Evolutionary conservation across 1,140 invertebrate genomes (phyloP).

Genomic region (Oedothorax gibbosus): DNA sequence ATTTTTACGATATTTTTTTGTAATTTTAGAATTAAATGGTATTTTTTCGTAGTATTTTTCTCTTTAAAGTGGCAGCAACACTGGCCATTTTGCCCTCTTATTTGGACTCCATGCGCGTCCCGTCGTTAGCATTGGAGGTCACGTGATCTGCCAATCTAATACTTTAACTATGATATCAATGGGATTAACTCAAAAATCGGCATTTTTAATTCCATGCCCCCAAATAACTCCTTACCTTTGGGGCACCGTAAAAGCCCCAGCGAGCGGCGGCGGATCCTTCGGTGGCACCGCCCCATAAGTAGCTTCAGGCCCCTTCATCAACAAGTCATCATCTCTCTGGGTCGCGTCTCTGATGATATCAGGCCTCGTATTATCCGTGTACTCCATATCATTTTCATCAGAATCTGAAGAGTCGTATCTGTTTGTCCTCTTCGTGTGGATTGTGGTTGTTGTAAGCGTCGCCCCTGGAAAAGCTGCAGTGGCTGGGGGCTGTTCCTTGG

Average conservation of each 20-base stretch:
- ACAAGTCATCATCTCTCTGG: conserved; percentile 38
- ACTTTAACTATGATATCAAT: too few relatives aligned
- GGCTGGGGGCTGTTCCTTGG: conserved; percentile 56
- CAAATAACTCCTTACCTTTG: conserved; percentile 7
- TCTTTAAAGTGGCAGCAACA: too few relatives aligned
- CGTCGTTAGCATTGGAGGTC: too few relatives aligned
- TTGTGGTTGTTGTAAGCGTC: conserved; percentile 33
- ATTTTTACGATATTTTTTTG: too few relatives aligned
- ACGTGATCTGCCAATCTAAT: too few relatives aligned
- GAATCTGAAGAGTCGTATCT: conserved; percentile 62
- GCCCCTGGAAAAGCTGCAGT: neutral
- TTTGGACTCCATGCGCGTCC: too few relatives aligned
- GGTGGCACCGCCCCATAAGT: conserved; percentile 38
- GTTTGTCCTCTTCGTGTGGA: conserved; percentile 61
- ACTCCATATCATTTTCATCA: conserved; percentile 56
- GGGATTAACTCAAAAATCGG: too few relatives aligned
- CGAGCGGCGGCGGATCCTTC: conserved; percentile 34
- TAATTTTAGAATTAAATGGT: too few relatives aligned
- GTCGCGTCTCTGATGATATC: conserved; percentile 28
- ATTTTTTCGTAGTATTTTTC: too few relatives aligned
- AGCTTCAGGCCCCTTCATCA: conserved; percentile 31
- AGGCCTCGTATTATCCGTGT: conserved; percentile 19
- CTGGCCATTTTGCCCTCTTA: too few relatives aligned
- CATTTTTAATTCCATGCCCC: neutral
- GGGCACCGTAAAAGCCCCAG: conserved; percentile 37